Percentiles rank a stretch among this genome's conserved stretches.
Evolutionary conservation across 2,888 invertebrate species (phyloP).

Genomic region (Calephelis perditalis): DNA sequence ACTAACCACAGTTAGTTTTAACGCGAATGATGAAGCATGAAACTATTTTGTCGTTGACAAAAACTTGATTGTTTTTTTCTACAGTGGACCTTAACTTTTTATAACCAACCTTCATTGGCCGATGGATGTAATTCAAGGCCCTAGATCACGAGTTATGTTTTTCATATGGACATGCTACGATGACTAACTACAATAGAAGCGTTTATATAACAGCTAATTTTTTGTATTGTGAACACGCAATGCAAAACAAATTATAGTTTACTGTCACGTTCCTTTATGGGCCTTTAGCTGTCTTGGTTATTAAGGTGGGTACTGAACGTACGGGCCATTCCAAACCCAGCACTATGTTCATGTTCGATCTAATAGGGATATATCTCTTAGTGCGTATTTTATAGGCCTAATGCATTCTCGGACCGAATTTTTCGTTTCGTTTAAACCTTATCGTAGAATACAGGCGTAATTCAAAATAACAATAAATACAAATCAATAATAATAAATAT

Average conservation of each 20-base stretch:
- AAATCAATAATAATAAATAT: too few species aligned
- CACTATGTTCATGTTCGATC: too few species aligned
- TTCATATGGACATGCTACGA: constrained; percentile 12
- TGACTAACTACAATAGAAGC: constrained; percentile 9
- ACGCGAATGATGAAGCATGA: constrained; percentile 7
- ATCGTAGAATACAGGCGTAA: too few species aligned
- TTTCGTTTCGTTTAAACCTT: too few species aligned
- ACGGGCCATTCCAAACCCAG: too few species aligned
- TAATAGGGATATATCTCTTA: too few species aligned
- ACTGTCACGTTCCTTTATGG: not conserved
- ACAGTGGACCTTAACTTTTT: constrained; percentile 2
- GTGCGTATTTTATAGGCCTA: too few species aligned
- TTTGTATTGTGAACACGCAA: constrained; percentile 1
- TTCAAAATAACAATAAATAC: too few species aligned
- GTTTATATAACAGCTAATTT: constrained; percentile 6
- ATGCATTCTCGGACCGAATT: too few species aligned
- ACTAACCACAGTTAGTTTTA: constrained; percentile 6
- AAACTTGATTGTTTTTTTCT: constrained; percentile 12
- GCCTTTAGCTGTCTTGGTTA: too few species aligned
- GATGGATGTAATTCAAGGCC: constrained; percentile 7
- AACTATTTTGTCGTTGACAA: constrained; percentile 6
- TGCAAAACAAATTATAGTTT: not conserved
- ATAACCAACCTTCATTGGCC: constrained; percentile 8
- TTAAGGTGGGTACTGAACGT: too few species aligned
- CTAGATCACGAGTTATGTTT: constrained; percentile 12